Evolutionary conservation across 2,888 invertebrate genomes (phyloP).

Genomic region (Drosophila atripex): DNA sequence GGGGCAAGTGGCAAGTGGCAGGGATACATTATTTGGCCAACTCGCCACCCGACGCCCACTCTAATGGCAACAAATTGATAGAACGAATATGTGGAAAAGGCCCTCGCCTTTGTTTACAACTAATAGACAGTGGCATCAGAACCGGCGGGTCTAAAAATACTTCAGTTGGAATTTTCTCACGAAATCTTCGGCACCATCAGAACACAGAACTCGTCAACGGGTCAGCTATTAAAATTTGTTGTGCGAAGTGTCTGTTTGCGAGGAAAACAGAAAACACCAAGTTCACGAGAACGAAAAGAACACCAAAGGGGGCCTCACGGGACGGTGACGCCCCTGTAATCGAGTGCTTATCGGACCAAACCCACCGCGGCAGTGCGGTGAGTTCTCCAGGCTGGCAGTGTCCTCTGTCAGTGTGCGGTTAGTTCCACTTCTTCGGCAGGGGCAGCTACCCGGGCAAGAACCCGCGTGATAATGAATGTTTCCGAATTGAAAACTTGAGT

Average conservation of each 20-base stretch:
- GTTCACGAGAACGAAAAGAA: background rate
- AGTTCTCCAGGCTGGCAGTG: conserved; percentile 7
- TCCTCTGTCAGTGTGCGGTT: conserved; percentile 18
- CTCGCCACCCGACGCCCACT: conserved; percentile 29
- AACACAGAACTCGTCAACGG: conserved; percentile 26
- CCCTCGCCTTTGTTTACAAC: conserved; percentile 42
- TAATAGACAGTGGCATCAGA: conserved; percentile 13
- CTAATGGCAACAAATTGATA: conserved; percentile 34
- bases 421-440: conserved; percentile 23
- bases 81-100: conserved; percentile 18
- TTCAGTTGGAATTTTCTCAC: conserved; percentile 33
- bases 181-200: conserved; percentile 9
- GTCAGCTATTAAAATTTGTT: conserved; percentile 21
- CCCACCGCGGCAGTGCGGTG: conserved; percentile 25
- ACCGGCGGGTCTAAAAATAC: conserved; percentile 39
- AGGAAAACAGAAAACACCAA: conserved; percentile 16
- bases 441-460: conserved; percentile 5
- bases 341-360: conserved; percentile 21
- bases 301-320: background rate
- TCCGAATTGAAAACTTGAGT: background rate
- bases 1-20: conserved; percentile 17
- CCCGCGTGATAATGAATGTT: background rate
- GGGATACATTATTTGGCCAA: conserved; percentile 42
- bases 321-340: conserved; percentile 3
- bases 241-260: conserved; percentile 33